Evolutionary conservation across 2,888 invertebrate genomes (phyloP).

Genomic region (Rhagonycha lutea): DNA sequence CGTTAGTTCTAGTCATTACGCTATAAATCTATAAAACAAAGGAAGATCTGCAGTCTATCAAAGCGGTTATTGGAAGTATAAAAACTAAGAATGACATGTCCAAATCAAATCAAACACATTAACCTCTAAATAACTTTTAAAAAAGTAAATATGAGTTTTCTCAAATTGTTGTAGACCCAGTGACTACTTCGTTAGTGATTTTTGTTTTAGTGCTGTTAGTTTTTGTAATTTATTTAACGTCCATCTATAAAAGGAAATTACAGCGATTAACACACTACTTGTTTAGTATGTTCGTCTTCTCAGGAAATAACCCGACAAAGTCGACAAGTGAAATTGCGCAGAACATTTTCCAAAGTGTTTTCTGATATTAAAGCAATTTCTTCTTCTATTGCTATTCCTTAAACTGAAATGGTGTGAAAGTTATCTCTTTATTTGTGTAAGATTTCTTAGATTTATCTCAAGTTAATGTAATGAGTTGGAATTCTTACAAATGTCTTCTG

Average conservation of each 20-base stretch:
- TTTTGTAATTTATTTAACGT: neutral
- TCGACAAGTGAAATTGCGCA: neutral
- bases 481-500: neutral
- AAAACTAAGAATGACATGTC: neutral
- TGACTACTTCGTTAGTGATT: neutral
- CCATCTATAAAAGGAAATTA: neutral
- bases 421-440: neutral
- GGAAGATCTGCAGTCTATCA: slow-evolving; percentile 22
- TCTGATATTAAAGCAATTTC: neutral
- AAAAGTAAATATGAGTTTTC: too few species aligned
- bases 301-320: neutral
- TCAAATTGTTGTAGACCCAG: neutral
- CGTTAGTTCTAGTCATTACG: slow-evolving; percentile 30
- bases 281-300: neutral
- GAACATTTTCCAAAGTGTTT: neutral
- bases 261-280: neutral
- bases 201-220: neutral
- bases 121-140: neutral
- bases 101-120: neutral
- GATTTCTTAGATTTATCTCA: neutral
- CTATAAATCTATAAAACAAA: slow-evolving; percentile 29
- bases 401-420: neutral
- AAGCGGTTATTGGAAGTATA: slow-evolving; percentile 14
- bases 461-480: neutral
- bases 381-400: neutral